Evolutionary conservation across 2,797 vertebrate species (phyloP), one percentile per base, ranked within the genome.

Genomic region (Lepilemur ruficaudatus): DNA sequence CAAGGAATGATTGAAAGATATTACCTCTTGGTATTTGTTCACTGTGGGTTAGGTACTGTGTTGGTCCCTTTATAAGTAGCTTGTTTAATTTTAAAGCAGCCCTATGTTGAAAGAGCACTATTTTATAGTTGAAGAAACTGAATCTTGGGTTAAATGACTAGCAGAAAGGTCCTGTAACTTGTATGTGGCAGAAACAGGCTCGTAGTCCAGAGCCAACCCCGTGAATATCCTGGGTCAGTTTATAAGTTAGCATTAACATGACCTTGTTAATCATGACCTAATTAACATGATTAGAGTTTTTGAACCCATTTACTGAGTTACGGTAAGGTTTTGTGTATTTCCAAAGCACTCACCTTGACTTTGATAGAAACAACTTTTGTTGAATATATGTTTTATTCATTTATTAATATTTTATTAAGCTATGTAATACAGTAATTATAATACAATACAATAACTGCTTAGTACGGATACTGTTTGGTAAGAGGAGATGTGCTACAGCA

Each of bases 361-460:
- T 80, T 72, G 46, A 46, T 32, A 84, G 55, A 84, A 94, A 81
- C 15, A 94, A n/a, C 63, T 93, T 95, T 73, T 41, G 59, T 50
- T 70, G 32, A 84, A 50, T 13, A 70, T 82, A 79, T 80, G 32
- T 92, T 89, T 92, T 86, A 55, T 65, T 96, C n/a, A 18, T 75
- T 86, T 73, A 55, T 72, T 91, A 80, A 67, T 92, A 8, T 82
- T 94, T 80, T 89, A 73, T 20, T 65, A 61, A n/a, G 38, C 50
- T 43, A 50, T 43, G 1, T 88, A 83, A 72, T 59, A 93, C 7
- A 87, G 17, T 69, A 89, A 61, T 88, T 67, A 35, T 8, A 18
- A 17, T 61, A 63, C 30, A 63, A 15, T 65, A 65, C 30, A n/a
- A n/a, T 46, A 85, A 89, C 43, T 61, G 22, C 32, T 41, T 67